A percentile compares a stretch with the other conserved stretches of the same genome.
These are phyloP conservation scores for Myathropa florea DNA, from an alignment of 2,888 invertebrate genomes.

Conservation along the genomic window DNA sequence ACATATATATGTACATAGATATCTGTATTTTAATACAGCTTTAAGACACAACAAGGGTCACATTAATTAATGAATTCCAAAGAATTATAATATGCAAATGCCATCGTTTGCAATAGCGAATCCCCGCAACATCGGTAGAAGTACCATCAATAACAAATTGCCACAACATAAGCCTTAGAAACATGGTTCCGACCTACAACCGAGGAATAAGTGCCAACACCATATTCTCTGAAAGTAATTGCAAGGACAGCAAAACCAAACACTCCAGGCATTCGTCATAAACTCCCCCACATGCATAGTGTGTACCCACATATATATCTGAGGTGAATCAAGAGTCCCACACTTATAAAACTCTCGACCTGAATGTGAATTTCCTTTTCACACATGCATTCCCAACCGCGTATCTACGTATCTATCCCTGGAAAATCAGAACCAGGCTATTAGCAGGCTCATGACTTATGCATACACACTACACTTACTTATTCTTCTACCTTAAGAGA, in stretches of 20 bases:
- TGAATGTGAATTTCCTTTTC: slow-evolving; percentile 63
- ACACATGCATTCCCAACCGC: slow-evolving; percentile 33
- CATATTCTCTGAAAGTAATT: slow-evolving; percentile 52
- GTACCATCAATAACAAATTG: slow-evolving; percentile 65
- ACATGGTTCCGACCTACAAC: slow-evolving; percentile 22
- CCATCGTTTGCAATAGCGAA: slow-evolving; percentile 37
- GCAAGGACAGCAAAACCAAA: slow-evolving; percentile 68
- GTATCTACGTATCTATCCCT: slow-evolving; percentile 7
- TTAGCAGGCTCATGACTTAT: slow-evolving; percentile 63
- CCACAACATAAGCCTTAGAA: slow-evolving; percentile 51
- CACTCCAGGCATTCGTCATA: slow-evolving; percentile 64
- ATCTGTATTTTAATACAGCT: background rate
- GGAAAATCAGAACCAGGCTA: slow-evolving; percentile 38
- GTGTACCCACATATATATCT: slow-evolving; percentile 5
- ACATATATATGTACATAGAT: no score
- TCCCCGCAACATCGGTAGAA: slow-evolving; percentile 30
- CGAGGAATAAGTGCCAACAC: slow-evolving; percentile 15
- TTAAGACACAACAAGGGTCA: background rate
- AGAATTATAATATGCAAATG: slow-evolving; percentile 63
- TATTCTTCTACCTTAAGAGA: background rate
- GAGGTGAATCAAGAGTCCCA: slow-evolving; percentile 60
- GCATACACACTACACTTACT: slow-evolving; percentile 35
- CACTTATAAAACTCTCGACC: slow-evolving; percentile 65
- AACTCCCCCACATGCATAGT: slow-evolving; percentile 32
- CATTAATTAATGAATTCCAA: slow-evolving; percentile 61